phyloP scores from a whole-genome alignment of 2,888 invertebrate species.

The Archaeoteleia sp. region DNA sequence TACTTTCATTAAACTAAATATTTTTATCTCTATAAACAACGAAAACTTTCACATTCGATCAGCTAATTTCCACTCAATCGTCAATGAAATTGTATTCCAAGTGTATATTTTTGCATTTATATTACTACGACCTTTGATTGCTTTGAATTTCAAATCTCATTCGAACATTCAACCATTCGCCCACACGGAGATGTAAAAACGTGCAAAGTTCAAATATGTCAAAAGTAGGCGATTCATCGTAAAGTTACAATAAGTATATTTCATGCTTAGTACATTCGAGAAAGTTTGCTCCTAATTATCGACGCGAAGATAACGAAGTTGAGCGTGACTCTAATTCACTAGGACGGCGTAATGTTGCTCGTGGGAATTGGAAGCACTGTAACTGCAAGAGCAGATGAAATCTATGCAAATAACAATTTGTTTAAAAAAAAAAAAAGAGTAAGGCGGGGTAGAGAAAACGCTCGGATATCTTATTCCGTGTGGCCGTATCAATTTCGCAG shows the following conservation, averaged over 20 bases:
- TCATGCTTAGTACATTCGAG: conserved; percentile 14
- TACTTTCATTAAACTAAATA: too few species aligned
- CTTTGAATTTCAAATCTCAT: too few species aligned
- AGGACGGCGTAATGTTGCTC: conserved; percentile 3
- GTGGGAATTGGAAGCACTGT: conserved; percentile 17
- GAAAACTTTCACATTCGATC: too few species aligned
- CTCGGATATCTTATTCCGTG: conserved; percentile 15
- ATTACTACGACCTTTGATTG: too few species aligned
- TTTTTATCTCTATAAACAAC: too few species aligned
- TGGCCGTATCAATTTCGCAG: conserved; percentile 15
- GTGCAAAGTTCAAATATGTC: background rate
- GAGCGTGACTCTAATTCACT: conserved; percentile 22
- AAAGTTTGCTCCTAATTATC: conserved; percentile 28
- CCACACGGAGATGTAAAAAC: too few species aligned
- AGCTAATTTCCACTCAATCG: too few species aligned
- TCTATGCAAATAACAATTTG: conserved; percentile 31
- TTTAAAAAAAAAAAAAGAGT: conserved; percentile 3
- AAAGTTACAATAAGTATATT: conserved; percentile 6
- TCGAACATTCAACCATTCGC: too few species aligned
- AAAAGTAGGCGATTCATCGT: conserved; percentile 1
- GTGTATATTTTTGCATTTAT: too few species aligned
- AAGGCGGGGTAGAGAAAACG: background rate
- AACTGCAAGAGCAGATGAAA: conserved; percentile 17
- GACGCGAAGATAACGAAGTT: conserved; percentile 28
- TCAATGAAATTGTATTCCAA: too few species aligned